These are phyloP conservation scores for Gonioctena quinquepunctata DNA, from an alignment of 1,140 invertebrate genomes.

Conservation along the genomic window DNA sequence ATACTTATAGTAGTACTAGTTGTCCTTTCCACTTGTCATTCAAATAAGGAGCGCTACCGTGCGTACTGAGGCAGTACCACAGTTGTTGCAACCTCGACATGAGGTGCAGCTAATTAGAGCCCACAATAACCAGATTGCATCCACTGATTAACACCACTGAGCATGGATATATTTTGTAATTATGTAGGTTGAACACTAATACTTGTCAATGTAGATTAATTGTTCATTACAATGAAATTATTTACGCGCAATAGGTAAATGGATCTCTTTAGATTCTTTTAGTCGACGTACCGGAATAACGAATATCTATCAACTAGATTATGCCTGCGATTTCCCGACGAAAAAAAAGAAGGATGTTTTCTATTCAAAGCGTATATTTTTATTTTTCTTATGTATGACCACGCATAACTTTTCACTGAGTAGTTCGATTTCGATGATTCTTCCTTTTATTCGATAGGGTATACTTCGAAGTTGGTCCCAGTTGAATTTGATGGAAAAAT, in stretches of 20 bases:
- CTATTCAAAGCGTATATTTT: too few species aligned
- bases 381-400: too few species aligned
- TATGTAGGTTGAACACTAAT: slow-evolving; percentile 21
- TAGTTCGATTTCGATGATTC: too few species aligned
- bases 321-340: too few species aligned
- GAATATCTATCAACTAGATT: too few species aligned
- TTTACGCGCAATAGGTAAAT: neutral
- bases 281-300: too few species aligned
- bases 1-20: too few species aligned
- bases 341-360: too few species aligned
- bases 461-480: too few species aligned
- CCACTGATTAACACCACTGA: neutral
- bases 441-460: too few species aligned
- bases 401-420: too few species aligned
- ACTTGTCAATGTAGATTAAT: slow-evolving; percentile 19
- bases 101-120: neutral
- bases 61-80: neutral
- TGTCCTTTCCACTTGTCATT: neutral
- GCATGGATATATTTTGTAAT: slow-evolving; percentile 16
- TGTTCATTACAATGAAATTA: neutral
- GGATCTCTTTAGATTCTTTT: neutral
- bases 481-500: too few species aligned
- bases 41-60: neutral
- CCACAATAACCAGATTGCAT: neutral
- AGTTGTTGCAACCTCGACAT: neutral